Percentiles rank a stretch among this genome's conserved stretches.
Conservation (phyloP, 2,113 vertebrate species). For the Amazona vittata region DNA sequence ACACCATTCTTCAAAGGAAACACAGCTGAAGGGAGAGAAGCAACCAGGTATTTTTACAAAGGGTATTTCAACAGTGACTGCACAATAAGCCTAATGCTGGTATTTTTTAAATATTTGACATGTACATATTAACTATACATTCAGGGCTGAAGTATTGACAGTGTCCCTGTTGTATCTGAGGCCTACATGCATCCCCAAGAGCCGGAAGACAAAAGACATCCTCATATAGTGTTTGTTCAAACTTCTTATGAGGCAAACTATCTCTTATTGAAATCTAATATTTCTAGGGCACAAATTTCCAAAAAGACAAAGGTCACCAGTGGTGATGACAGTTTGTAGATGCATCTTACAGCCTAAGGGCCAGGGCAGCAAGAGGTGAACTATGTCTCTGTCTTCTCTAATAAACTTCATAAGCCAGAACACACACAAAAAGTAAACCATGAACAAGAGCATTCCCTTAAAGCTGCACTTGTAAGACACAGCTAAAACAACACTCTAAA, state of each 20-base stretch:
- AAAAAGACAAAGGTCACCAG: neutral
- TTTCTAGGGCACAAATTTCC: constrained; percentile 10
- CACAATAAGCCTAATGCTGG: constrained; percentile 26
- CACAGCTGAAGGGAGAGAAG: constrained; percentile 28
- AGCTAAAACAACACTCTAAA: constrained; percentile 24
- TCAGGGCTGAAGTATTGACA: neutral
- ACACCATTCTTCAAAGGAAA: constrained; percentile 61
- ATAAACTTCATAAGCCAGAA: neutral
- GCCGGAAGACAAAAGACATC: constrained; percentile 43
- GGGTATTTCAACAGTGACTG: neutral
- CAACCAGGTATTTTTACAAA: constrained; percentile 44
- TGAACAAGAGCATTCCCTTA: neutral
- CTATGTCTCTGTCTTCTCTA: neutral
- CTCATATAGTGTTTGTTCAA: neutral
- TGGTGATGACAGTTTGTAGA: neutral
- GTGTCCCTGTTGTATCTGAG: constrained; percentile 5
- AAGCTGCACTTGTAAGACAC: neutral
- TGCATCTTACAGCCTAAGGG: neutral
- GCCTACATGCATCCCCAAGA: neutral
- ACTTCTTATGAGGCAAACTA: constrained; percentile 2
- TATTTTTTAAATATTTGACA: constrained; percentile 1
- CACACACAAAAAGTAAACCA: neutral
- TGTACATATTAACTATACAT: constrained; percentile 63
- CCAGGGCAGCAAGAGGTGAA: neutral
- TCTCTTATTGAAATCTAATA: constrained; percentile 61